Percentiles rank a stretch among this genome's conserved stretches.
Evolutionary conservation across 1,140 invertebrate genomes (phyloP).

Genomic region (Lasioglossum baleicum): DNA sequence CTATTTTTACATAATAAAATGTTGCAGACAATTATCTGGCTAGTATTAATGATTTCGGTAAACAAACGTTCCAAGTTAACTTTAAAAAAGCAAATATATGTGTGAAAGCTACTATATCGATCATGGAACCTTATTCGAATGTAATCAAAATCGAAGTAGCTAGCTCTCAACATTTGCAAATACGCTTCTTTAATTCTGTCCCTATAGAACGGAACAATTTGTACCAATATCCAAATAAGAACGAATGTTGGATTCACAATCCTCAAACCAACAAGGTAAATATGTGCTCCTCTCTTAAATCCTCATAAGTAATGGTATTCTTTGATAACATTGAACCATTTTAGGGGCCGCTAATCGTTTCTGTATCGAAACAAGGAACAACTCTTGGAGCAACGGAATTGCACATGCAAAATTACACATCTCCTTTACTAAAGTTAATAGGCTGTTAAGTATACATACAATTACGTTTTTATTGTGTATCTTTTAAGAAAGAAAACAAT

Average conservation of each 20-base stretch:
- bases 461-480: constrained; percentile 17
- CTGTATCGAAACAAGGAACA: constrained; percentile 59
- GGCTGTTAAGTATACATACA: constrained; percentile 33
- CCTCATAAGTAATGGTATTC: background rate
- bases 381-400: constrained; percentile 57
- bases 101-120: constrained; percentile 53
- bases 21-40: constrained; percentile 50
- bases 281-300: constrained; percentile 6
- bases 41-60: constrained; percentile 50
- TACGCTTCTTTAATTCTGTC: constrained; percentile 65
- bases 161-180: constrained; percentile 50
- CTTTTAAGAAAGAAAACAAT: constrained; percentile 16
- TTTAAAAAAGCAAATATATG: constrained; percentile 62
- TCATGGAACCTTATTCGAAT: constrained; percentile 67
- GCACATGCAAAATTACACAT: constrained; percentile 62
- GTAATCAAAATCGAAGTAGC: constrained; percentile 54
- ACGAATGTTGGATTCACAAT: constrained; percentile 68
- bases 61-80: constrained; percentile 55
- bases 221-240: constrained; percentile 52
- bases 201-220: constrained; percentile 64
- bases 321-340: constrained; percentile 26
- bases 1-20: background rate
- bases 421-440: constrained; percentile 58
- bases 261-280: constrained; percentile 66
- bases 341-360: constrained; percentile 66